Evolutionary conservation across 30 jellyfish, hydroid and myxozoan species (phyloP).

Genomic region (Cassiopea xamachana): DNA sequence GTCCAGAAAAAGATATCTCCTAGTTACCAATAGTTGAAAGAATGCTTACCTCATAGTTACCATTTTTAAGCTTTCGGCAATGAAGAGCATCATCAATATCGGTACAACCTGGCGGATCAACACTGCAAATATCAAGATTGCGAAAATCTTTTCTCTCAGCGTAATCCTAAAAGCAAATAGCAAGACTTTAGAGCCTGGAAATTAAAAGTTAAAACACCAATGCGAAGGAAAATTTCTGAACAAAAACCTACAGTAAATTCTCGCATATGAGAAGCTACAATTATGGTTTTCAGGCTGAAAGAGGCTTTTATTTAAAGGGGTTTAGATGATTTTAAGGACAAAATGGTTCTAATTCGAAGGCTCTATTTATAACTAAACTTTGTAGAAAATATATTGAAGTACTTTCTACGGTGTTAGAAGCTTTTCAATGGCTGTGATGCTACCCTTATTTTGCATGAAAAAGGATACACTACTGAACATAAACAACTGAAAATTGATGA

Average conservation of each 20-base stretch:
- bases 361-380: too few relatives aligned
- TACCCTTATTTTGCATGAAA: too few relatives aligned
- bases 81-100: conserved; percentile 99
- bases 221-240: neutral
- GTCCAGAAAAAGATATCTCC: neutral
- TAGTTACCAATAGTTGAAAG: neutral
- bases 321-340: too few relatives aligned
- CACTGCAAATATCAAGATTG: conserved; percentile 88
- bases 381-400: too few relatives aligned
- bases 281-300: too few relatives aligned
- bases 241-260: neutral
- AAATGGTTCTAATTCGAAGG: too few relatives aligned
- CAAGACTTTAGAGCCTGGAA: neutral
- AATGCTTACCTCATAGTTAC: conserved; percentile 85
- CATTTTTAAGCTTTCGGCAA: conserved; percentile 85
- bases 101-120: conserved; percentile 99
- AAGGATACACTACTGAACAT: too few relatives aligned
- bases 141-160: conserved; percentile 93
- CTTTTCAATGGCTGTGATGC: too few relatives aligned
- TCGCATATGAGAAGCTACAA: too few relatives aligned
- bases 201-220: neutral
- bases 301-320: too few relatives aligned
- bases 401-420: too few relatives aligned
- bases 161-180: conserved; percentile 71
- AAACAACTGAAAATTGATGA: too few relatives aligned